Base-by-base conservation (phyloP, 1,140 invertebrate species). In the Penaeus japonicus region DNA sequence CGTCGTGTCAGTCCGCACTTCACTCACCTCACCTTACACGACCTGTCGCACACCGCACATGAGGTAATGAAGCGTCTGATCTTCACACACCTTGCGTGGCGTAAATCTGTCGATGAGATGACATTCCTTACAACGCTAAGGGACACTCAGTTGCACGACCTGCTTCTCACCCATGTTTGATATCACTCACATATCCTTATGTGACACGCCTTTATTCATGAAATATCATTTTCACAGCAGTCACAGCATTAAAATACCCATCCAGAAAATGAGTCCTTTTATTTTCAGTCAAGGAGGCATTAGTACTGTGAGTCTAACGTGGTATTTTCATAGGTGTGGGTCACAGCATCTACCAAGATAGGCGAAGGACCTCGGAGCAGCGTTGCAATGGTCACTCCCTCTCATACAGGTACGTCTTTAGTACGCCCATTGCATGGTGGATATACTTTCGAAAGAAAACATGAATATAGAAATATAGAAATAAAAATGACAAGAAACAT, bases 311-410 rank as follows among this genome's bases (percentile, higher is more conserved):
- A 57, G 32, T 55, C 55, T 18, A 32, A 0, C 4, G 32, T 62
- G 2, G 2, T 81, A 3, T 79, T 27, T 78, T 20, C 47, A 30
- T 86, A 90, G 89, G 62, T 95, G 84, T 95, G 95, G 93, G 94
- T 95, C 75, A 95, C 94, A 2, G 94, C 94, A n/a, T 93, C 94
- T 20, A 94, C 94, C 15, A 93, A 93, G 92, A 93, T 94, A 54
- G 94, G 94, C 4, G 93, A 94, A 90, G 94, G 94, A 70, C 93
- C 93, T 92, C 53, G 77, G 24, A 89, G 85, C 54, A 62, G 77
- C 18, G 55, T 81, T 3, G 92, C 77, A 3, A 35, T 79, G 15
- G 84, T 90, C 22, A 89, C 89, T 20, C 87, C 89, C 35, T 83
- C 89, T 18, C 81, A 87, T 24, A 83, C 88, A 80, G 80, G 87